phyloP scores from a whole-genome alignment of 2,797 vertebrate species.

The Crenichthys baileyi region DNA sequence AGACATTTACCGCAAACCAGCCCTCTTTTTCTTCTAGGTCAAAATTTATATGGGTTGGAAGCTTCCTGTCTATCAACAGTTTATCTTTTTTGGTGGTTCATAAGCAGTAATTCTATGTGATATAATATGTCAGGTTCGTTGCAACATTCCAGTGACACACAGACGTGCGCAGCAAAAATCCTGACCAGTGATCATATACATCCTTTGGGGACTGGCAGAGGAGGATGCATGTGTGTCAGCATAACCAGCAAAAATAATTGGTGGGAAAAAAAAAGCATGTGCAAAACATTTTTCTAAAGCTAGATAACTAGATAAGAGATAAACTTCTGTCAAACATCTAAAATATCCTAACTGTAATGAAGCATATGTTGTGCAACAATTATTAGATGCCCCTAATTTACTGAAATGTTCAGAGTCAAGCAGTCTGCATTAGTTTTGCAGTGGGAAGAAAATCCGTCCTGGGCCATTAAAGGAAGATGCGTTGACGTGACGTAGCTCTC shows the following conservation, averaged over 20 bases:
- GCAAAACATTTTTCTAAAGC: constrained; percentile 3
- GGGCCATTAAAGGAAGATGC: background rate
- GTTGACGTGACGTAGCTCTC: background rate
- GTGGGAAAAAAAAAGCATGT: background rate
- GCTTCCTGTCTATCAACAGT: constrained; percentile 56
- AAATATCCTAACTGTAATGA: constrained; percentile 1
- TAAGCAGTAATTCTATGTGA: constrained; percentile 65
- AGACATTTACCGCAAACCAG: constrained; percentile 65
- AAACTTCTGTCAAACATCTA: background rate
- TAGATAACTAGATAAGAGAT: background rate
- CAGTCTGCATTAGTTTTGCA: background rate
- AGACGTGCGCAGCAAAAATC: constrained; percentile 22
- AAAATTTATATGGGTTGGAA: constrained; percentile 67
- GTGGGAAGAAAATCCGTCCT: background rate
- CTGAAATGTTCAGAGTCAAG: background rate
- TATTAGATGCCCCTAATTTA: background rate
- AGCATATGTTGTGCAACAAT: constrained; percentile 39
- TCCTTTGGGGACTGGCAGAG: constrained; percentile 19
- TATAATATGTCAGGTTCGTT: constrained; percentile 38
- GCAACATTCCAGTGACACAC: constrained; percentile 32
- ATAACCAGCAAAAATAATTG: constrained; percentile 68
- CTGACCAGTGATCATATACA: constrained; percentile 1
- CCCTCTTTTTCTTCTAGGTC: constrained; percentile 55
- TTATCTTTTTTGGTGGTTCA: constrained; percentile 58
- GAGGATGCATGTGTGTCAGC: constrained; percentile 48